These are phyloP conservation scores for Vidua macroura DNA, from an alignment of 2,113 vertebrate genomes.

Conservation along the genomic window DNA sequence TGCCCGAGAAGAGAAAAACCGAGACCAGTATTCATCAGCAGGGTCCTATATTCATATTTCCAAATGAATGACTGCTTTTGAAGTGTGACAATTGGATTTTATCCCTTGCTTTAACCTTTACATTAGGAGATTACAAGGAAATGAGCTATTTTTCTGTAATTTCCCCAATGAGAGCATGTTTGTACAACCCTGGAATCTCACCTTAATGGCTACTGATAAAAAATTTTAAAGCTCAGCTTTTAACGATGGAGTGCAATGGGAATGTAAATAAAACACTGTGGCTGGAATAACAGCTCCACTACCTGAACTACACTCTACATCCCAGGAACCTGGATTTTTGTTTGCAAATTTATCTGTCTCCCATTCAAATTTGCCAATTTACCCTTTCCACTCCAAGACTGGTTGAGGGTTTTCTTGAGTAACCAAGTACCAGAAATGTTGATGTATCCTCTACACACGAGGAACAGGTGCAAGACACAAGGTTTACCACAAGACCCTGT, in stretches of 20 bases:
- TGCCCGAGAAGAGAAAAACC: background rate
- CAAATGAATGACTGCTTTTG: background rate
- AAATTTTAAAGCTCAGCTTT: background rate
- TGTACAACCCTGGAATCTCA: background rate
- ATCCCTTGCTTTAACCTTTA: background rate
- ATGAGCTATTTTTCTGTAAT: background rate
- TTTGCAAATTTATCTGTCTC: background rate
- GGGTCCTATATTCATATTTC: background rate
- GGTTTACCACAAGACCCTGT: background rate
- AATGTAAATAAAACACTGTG: background rate
- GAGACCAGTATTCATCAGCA: background rate
- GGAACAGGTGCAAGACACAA: background rate
- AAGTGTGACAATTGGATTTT: background rate
- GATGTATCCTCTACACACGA: background rate
- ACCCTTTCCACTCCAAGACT: background rate
- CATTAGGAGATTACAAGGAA: background rate
- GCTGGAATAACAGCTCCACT: background rate
- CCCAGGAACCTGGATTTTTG: background rate
- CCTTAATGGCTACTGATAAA: background rate
- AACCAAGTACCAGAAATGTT: background rate
- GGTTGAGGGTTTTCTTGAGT: fast-evolving
- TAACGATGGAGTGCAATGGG: background rate
- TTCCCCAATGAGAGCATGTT: background rate
- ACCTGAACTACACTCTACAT: background rate
- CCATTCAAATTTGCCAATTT: background rate